Conservation (phyloP, 2,888 invertebrate species). For the Eupithecia exiguata region DNA sequence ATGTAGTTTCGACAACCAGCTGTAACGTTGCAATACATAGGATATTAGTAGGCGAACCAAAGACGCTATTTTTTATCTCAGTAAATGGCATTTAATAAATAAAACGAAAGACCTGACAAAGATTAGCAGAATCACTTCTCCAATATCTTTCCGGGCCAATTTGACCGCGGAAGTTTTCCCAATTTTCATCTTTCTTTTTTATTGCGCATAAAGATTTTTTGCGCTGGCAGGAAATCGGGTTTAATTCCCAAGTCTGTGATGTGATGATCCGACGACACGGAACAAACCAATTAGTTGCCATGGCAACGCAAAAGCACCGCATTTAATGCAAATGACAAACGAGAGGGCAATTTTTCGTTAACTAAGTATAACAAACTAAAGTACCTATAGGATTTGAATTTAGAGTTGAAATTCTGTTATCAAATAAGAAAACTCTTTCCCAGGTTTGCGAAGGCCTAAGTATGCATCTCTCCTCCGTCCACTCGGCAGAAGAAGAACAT, state of each 20-base stretch:
- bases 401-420: not conserved
- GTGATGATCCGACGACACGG: not conserved
- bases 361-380: not conserved
- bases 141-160: not conserved
- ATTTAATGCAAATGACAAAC: not conserved
- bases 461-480: constrained; percentile 87
- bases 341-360: not conserved
- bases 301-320: not conserved
- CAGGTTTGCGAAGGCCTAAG: constrained; percentile 88
- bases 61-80: not conserved
- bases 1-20: too few relatives aligned
- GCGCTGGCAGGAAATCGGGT: not conserved
- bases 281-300: constrained; percentile 1
- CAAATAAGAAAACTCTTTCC: not conserved
- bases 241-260: not conserved
- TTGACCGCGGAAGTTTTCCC: not conserved
- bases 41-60: not conserved
- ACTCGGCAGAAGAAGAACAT: constrained; percentile 87
- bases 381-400: not conserved
- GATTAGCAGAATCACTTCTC: not conserved
- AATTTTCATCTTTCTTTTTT: constrained; percentile 5
- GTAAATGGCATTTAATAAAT: not conserved
- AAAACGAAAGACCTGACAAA: not conserved
- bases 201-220: constrained; percentile 9
- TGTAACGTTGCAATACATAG: too few relatives aligned